Evolutionary conservation across 2,113 vertebrate genomes (phyloP).

Genomic region (Corythaeola cristata): DNA sequence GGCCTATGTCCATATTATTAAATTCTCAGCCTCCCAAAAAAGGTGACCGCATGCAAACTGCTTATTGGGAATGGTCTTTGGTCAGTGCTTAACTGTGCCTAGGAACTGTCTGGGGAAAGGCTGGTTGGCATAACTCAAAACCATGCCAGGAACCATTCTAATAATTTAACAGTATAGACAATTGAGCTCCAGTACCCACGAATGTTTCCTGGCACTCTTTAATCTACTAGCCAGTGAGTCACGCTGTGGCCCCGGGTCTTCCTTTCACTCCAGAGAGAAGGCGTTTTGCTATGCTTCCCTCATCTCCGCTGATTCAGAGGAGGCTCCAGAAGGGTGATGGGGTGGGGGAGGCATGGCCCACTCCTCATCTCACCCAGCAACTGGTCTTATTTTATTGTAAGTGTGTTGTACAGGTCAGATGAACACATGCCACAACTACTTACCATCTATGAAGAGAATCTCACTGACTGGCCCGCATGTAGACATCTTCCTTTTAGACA

Average conservation of each 20-base stretch:
- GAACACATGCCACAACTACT: neutral
- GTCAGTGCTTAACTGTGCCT: neutral
- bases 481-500: neutral
- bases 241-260: neutral
- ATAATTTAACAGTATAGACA: conserved; percentile 52
- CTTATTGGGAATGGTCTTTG: conserved; percentile 28
- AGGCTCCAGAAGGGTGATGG: neutral
- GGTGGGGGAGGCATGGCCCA: neutral
- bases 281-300: conserved; percentile 10
- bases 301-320: neutral
- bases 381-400: neutral
- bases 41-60: conserved; percentile 38
- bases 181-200: conserved; percentile 24
- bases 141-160: conserved; percentile 42
- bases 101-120: conserved; percentile 28
- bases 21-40: conserved; percentile 26
- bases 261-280: conserved; percentile 20
- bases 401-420: neutral
- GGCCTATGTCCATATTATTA: conserved; percentile 38
- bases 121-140: neutral
- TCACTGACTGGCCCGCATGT: neutral
- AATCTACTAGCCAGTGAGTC: conserved; percentile 32
- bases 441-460: neutral
- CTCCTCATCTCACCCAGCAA: neutral
- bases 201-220: conserved; percentile 49